These are phyloP conservation scores for Elymnias hypermnestra DNA, from an alignment of 1,140 invertebrate genomes.

Conservation along the genomic window DNA sequence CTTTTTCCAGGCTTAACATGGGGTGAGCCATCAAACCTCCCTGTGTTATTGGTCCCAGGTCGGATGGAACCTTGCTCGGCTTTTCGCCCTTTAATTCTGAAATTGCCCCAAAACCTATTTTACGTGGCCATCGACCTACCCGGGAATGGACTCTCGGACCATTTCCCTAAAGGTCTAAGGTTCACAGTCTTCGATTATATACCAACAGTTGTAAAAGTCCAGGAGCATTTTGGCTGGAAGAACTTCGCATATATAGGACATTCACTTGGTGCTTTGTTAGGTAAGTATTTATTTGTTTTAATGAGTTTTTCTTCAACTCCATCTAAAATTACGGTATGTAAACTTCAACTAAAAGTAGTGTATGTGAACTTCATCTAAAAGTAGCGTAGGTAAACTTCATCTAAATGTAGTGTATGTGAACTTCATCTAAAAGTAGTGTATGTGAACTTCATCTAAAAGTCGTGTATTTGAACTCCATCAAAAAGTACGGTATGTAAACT, in stretches of 20 bases:
- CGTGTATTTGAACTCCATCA: no score
- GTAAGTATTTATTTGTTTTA: no score
- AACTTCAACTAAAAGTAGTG: no score
- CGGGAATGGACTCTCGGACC: constrained; percentile 43
- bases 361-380: no score
- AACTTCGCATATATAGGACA: constrained; percentile 42
- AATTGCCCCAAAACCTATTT: constrained; percentile 35
- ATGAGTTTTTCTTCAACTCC: no score
- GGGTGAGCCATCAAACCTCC: constrained; percentile 33
- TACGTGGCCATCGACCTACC: constrained; percentile 48
- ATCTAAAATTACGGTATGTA: no score
- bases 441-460: no score
- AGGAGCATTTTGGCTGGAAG: constrained; percentile 44
- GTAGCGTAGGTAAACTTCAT: no score
- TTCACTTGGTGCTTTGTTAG: constrained; percentile 33
- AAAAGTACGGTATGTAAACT: no score
- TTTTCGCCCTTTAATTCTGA: constrained; percentile 35
- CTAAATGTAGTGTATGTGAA: no score
- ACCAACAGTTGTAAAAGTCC: constrained; percentile 28
- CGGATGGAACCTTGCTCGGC: constrained; percentile 34
- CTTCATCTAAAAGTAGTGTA: no score
- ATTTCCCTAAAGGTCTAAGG: constrained; percentile 33
- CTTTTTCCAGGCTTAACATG: constrained; percentile 42
- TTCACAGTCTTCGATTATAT: constrained; percentile 36
- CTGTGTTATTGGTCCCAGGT: constrained; percentile 40